Evolutionary conservation across 2,797 vertebrate genomes (phyloP).

Genomic region (Propithecus perrieri): DNA sequence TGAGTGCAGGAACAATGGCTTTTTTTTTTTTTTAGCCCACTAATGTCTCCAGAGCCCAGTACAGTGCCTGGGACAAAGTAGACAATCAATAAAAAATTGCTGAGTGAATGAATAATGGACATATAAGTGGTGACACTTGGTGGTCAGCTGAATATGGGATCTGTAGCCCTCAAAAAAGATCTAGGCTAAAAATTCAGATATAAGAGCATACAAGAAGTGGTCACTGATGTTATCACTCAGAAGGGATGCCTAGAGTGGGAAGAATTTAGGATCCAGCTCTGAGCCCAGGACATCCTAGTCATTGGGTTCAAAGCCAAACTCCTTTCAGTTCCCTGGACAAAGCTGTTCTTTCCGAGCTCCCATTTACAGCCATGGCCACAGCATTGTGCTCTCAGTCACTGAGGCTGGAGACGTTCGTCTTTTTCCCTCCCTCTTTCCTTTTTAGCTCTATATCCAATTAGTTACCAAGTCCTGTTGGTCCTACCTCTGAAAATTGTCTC

Average conservation of each 20-base stretch:
- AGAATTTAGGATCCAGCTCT: background rate
- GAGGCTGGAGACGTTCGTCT: background rate
- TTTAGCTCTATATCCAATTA: background rate
- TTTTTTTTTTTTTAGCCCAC: background rate
- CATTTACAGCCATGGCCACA: background rate
- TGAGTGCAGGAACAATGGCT: background rate
- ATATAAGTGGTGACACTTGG: background rate
- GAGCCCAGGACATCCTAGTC: background rate
- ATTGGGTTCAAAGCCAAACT: constrained; percentile 8
- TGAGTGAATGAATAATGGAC: background rate
- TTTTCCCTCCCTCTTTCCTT: background rate
- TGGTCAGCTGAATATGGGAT: background rate
- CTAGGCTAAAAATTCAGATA: background rate
- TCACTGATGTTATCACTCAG: background rate
- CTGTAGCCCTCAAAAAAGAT: background rate
- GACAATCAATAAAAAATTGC: background rate
- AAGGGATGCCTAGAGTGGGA: background rate
- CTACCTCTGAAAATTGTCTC: constrained; percentile 11
- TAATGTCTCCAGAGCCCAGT: background rate
- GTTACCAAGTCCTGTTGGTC: background rate
- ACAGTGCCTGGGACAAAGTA: background rate
- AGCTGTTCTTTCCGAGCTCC: background rate
- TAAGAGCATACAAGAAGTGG: background rate
- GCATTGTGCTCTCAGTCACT: background rate
- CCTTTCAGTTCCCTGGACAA: background rate